phyloP scores from a whole-genome alignment of 2,888 invertebrate genomes.

The Dryadula phaetusa region DNA sequence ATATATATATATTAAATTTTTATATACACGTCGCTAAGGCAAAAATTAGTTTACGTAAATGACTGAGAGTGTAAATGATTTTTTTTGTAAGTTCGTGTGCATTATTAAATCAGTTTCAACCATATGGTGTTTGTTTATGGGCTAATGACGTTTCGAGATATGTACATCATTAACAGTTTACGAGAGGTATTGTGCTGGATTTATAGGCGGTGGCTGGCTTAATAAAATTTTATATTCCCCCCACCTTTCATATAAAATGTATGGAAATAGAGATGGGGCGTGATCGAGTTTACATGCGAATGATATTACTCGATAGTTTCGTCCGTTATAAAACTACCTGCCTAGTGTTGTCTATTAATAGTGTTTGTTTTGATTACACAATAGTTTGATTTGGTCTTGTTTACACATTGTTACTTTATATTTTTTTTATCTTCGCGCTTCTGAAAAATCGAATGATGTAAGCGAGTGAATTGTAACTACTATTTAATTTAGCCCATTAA shows the following conservation, averaged over 20 bases:
- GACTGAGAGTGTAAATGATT: no score
- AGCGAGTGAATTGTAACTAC: slow-evolving; percentile 1
- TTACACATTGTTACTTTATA: slow-evolving; percentile 10
- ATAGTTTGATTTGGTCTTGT: slow-evolving; percentile 12
- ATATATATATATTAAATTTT: no score
- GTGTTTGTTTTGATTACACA: slow-evolving; percentile 17
- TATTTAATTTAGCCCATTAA: background rate
- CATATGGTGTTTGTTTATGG: slow-evolving; percentile 45
- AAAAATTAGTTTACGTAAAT: no score
- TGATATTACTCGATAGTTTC: slow-evolving; percentile 10
- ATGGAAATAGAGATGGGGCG: slow-evolving; percentile 18
- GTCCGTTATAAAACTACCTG: background rate
- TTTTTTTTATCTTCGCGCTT: slow-evolving; percentile 1
- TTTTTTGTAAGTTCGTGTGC: no score
- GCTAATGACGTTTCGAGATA: slow-evolving; percentile 40
- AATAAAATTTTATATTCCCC: slow-evolving; percentile 52
- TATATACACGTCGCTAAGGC: no score
- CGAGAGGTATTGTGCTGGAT: slow-evolving; percentile 51
- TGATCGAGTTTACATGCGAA: background rate
- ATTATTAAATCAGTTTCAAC: slow-evolving; percentile 17
- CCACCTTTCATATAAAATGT: slow-evolving; percentile 33
- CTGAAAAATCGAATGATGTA: slow-evolving; percentile 4
- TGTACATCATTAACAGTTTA: slow-evolving; percentile 53
- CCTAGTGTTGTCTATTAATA: slow-evolving; percentile 16
- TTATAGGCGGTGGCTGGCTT: slow-evolving; percentile 51